Conservation (phyloP, 2,888 invertebrate species). For the Hirtodrosophila alboralis region DNA sequence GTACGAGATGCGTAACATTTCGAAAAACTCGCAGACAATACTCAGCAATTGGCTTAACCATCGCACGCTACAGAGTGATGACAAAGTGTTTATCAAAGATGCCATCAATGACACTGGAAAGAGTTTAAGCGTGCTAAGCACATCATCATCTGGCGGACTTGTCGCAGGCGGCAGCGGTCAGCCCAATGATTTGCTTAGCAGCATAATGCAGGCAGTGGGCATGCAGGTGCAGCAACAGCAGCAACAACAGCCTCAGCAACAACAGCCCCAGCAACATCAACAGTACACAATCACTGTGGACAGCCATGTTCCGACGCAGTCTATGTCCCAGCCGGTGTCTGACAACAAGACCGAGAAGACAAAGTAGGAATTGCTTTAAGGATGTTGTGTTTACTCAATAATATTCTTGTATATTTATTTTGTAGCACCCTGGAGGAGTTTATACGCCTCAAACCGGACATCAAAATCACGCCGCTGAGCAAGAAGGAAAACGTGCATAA, state of each 20-base stretch:
- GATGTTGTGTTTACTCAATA: not conserved
- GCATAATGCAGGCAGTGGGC: constrained; percentile 83
- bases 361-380: constrained; percentile 66
- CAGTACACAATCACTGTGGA: constrained; percentile 84
- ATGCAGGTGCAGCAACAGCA: constrained; percentile 80
- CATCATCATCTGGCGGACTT: constrained; percentile 11
- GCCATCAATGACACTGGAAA: constrained; percentile 77
- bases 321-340: constrained; percentile 18
- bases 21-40: constrained; percentile 88
- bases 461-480: constrained; percentile 82
- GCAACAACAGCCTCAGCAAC: too few relatives aligned
- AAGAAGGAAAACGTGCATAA: constrained; percentile 43
- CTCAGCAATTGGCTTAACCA: constrained; percentile 88
- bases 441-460: constrained; percentile 83
- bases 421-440: constrained; percentile 82
- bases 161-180: constrained; percentile 38
- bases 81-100: constrained; percentile 88
- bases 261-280: constrained; percentile 53
- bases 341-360: constrained; percentile 79
- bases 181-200: constrained; percentile 81
- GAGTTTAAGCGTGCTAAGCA: constrained; percentile 67
- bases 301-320: constrained; percentile 59
- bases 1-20: constrained; percentile 87
- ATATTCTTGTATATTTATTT: constrained; percentile 1
- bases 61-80: constrained; percentile 86